These are phyloP conservation scores for Peromyscus aztecus DNA, from an alignment of 2,797 vertebrate species.

Conservation along the genomic window DNA sequence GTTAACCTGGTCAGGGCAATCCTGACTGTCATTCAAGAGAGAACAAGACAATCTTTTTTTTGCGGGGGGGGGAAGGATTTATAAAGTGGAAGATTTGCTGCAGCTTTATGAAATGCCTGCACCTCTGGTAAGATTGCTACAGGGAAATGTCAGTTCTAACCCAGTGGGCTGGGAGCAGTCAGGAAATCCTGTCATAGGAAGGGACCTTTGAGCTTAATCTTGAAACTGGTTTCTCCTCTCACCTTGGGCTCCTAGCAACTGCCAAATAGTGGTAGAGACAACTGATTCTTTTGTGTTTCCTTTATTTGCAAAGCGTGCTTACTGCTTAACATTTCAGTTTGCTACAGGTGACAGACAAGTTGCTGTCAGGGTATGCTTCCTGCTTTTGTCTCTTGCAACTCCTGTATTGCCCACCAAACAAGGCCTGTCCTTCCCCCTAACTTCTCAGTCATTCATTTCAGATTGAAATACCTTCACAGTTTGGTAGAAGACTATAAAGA, in stretches of 20 bases:
- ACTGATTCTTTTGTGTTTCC: not conserved
- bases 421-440: not conserved
- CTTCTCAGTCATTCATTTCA: not conserved
- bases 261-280: constrained; percentile 10
- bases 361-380: not conserved
- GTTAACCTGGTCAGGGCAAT: not conserved
- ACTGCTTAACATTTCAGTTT: not conserved
- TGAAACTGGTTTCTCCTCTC: constrained; percentile 43
- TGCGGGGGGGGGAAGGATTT: not conserved
- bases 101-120: not conserved
- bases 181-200: constrained; percentile 37
- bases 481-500: not conserved
- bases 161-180: not conserved
- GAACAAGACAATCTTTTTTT: not conserved
- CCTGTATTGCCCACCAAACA: not conserved
- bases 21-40: not conserved
- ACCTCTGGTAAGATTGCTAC: not conserved
- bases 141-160: not conserved
- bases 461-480: not conserved
- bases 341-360: not conserved
- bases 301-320: not conserved
- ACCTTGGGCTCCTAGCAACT: constrained; percentile 39
- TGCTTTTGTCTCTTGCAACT: not conserved
- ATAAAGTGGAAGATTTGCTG: not conserved
- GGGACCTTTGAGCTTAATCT: constrained; percentile 47